A percentile compares a stretch with the other conserved stretches of the same genome.
These are phyloP conservation scores for Sipha flava DNA, from an alignment of 1,140 invertebrate species.

Conservation along the genomic window DNA sequence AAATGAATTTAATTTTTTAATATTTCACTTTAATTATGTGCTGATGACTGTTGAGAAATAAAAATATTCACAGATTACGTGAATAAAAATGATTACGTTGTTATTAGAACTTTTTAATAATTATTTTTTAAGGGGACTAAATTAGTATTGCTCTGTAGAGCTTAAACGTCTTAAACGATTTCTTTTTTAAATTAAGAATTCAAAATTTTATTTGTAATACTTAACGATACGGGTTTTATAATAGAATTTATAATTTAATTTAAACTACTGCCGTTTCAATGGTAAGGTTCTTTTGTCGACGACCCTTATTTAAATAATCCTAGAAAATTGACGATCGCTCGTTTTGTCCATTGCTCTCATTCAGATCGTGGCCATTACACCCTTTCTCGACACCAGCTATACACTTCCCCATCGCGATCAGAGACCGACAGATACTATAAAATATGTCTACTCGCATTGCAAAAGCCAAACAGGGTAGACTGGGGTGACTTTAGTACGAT, in stretches of 20 bases:
- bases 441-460: background rate
- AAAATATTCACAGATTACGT: background rate
- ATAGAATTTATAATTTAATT: slow-evolving; percentile 25
- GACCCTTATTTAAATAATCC: slow-evolving; percentile 6
- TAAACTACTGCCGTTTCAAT: background rate
- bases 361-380: background rate
- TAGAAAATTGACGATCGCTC: background rate
- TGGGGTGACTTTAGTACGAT: background rate
- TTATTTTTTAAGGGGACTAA: background rate
- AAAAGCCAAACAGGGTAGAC: background rate
- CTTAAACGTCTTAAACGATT: background rate
- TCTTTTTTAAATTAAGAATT: background rate
- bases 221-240: background rate
- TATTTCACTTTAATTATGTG: no score
- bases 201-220: background rate
- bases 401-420: background rate
- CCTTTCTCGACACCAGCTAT: background rate
- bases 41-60: no score
- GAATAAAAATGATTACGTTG: background rate
- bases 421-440: background rate
- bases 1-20: no score
- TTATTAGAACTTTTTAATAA: background rate
- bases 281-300: background rate
- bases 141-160: background rate
- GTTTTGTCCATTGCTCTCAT: background rate